Base-by-base conservation (phyloP, 2,797 vertebrate genomes). In the Gadopsis marmoratus region DNA sequence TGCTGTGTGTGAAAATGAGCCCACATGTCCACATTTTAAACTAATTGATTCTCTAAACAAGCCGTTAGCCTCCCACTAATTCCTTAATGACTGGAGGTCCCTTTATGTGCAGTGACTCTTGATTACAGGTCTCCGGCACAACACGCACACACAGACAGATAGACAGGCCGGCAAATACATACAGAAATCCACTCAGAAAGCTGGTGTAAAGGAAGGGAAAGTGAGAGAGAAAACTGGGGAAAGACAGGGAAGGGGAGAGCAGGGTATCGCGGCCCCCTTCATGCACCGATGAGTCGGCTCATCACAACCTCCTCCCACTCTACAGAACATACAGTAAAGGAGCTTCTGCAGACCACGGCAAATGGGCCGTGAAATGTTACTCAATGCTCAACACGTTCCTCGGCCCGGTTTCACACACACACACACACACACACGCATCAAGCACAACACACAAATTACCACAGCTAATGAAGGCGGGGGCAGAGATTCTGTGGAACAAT, bases 331-430 rank as follows among this genome's bases (percentile, higher is more conserved):
- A 91, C 89, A 89, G 88, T 86, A 88, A 82, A 90, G 83, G 83
- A 90, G 85, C 84, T 89, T 89, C 85, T 74, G 81, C 88, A 78
- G 89, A 86, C 79, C 83, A 74, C 47, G 59, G 88, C 86, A 92
- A 94, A 94, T 93, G 92, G 86, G 87, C 88, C 87, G 71, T 94
- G 92, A 90, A 93, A 92, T 92, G 92, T 93, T 93, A 88, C 87
- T 93, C 86, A 87, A 70, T 89, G 90, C 91, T 92, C 86, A 82
- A 92, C 89, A 88, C 60, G 64, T 90, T 89, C 70, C 41, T 81
- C 56, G 35, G 74, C 76, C 45, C 35, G n/a, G 37, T 78, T 84
- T 81, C 69, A 26, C 26, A 26, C 26, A 26, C 26, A 26, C 75
- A 26, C 26, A 26, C 26, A 26, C 75, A 64, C 53, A 54, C 61